Conservation (phyloP, 2,888 invertebrate species). For the Acleris holmiana region DNA sequence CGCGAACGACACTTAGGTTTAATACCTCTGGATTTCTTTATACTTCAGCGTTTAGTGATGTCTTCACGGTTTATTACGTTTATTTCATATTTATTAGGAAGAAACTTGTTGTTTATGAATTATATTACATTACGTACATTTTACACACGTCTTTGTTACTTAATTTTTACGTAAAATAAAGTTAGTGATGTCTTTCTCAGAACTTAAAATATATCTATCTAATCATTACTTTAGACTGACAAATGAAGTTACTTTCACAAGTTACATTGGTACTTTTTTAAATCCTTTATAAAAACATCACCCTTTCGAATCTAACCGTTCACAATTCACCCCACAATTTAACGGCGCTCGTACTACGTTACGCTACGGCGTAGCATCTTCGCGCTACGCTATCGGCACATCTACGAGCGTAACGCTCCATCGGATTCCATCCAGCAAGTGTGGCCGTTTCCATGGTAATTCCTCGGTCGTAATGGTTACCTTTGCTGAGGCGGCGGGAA, state of each 20-base stretch:
- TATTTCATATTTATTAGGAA: slow-evolving; percentile 43
- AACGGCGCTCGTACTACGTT: slow-evolving; percentile 2
- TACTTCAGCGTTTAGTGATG: slow-evolving; percentile 46
- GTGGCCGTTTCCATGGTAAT: slow-evolving; percentile 30
- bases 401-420: slow-evolving; percentile 28
- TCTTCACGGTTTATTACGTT: slow-evolving; percentile 5
- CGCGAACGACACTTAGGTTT: slow-evolving; percentile 73
- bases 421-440: slow-evolving; percentile 18
- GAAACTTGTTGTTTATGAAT: background rate
- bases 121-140: background rate
- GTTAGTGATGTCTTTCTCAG: too few relatives aligned
- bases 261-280: too few relatives aligned
- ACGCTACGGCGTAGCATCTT: slow-evolving; percentile 34
- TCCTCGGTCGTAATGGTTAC: slow-evolving; percentile 12
- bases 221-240: too few relatives aligned
- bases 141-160: too few relatives aligned
- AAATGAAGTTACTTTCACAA: too few relatives aligned
- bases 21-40: slow-evolving; percentile 72
- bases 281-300: too few relatives aligned
- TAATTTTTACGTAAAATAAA: too few relatives aligned
- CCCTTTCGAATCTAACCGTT: background rate
- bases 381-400: slow-evolving; percentile 26
- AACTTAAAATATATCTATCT: too few relatives aligned
- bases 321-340: background rate
- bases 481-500: slow-evolving; percentile 3